These are phyloP conservation scores for Campodea augens DNA, from an alignment of 1,140 invertebrate genomes.

Conservation along the genomic window DNA sequence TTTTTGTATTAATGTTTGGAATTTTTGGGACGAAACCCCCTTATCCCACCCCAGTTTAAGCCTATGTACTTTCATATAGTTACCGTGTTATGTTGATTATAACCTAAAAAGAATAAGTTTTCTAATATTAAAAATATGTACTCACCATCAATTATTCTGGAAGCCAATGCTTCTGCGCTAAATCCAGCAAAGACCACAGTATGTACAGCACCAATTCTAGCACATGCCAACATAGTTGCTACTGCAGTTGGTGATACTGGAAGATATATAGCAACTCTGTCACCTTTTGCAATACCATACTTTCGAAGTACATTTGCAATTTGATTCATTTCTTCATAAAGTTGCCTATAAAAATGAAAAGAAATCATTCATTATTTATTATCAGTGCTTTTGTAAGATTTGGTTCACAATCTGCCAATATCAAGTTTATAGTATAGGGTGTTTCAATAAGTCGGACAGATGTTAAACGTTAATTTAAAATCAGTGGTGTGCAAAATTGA, in stretches of 20 bases:
- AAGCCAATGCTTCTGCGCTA: constrained; percentile 32
- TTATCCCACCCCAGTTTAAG: background rate
- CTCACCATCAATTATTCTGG: constrained; percentile 30
- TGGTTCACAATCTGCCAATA: too few relatives aligned
- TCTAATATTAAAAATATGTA: too few relatives aligned
- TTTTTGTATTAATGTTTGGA: too few relatives aligned
- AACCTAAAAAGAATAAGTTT: too few relatives aligned
- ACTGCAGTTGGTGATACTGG: background rate
- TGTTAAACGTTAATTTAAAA: background rate
- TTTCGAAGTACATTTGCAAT: background rate
- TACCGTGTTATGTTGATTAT: too few relatives aligned
- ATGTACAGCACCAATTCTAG: constrained; percentile 28
- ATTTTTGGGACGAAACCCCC: too few relatives aligned
- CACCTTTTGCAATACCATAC: background rate
- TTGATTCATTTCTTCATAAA: background rate
- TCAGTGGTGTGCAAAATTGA: background rate
- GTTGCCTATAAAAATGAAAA: background rate
- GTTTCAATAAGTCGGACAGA: background rate
- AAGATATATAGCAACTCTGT: background rate
- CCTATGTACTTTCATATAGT: background rate
- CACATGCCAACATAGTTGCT: constrained; percentile 7
- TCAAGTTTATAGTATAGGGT: background rate
- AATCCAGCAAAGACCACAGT: constrained; percentile 40
- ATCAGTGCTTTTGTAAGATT: too few relatives aligned
- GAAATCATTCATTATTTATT: too few relatives aligned